These are phyloP conservation scores for Percopsis transmontana DNA, from an alignment of 2,113 vertebrate species.

Conservation along the genomic window DNA sequence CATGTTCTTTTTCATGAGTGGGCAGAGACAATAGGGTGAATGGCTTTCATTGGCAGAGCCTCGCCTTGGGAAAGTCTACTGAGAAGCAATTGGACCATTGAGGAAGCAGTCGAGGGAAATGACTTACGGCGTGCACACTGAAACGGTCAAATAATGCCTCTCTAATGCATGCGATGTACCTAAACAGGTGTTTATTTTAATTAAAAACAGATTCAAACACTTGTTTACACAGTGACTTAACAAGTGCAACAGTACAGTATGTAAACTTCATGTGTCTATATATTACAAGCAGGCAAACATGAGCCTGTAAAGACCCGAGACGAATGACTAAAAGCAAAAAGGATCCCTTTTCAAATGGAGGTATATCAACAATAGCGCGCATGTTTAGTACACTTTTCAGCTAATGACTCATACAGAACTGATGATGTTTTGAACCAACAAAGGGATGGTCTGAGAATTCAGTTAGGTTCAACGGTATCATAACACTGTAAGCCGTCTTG, in stretches of 20 bases:
- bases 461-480: slow-evolving; percentile 51
- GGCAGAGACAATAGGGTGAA: slow-evolving; percentile 23
- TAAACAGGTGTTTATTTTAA: neutral
- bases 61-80: slow-evolving; percentile 2
- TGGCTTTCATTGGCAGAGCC: slow-evolving; percentile 7
- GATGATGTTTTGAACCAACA: slow-evolving; percentile 30
- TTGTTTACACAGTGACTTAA: neutral
- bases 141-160: slow-evolving; percentile 7
- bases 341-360: neutral
- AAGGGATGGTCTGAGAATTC: slow-evolving; percentile 30
- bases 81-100: slow-evolving; percentile 23
- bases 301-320: neutral
- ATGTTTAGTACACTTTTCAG: slow-evolving; percentile 19
- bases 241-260: slow-evolving; percentile 3
- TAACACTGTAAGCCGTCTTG: slow-evolving; percentile 43
- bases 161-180: neutral
- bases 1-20: slow-evolving; percentile 45
- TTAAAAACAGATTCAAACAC: neutral
- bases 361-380: neutral
- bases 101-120: slow-evolving; percentile 10
- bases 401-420: slow-evolving; percentile 39
- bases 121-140: slow-evolving; percentile 2
- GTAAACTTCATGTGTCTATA: neutral
- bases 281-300: neutral
- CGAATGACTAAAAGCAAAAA: neutral